These are phyloP conservation scores for Brachypterus glaber DNA, from an alignment of 2,888 invertebrate genomes.

Conservation along the genomic window DNA sequence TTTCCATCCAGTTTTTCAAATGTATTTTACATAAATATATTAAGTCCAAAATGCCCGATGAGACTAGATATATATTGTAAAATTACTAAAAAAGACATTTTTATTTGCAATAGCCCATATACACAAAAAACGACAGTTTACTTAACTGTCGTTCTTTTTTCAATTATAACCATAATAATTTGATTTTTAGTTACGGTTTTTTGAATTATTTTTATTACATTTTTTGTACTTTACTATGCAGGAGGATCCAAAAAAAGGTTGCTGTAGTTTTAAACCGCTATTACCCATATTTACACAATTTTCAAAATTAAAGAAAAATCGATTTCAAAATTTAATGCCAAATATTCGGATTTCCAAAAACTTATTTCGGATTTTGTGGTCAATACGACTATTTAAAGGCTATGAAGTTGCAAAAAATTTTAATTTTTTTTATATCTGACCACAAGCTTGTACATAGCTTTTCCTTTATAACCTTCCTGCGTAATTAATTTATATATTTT, in stretches of 20 bases:
- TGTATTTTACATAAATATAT: slow-evolving; percentile 43
- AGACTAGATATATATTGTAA: slow-evolving; percentile 43
- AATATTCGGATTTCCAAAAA: too few species aligned
- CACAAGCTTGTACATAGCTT: too few species aligned
- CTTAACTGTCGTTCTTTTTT: slow-evolving; percentile 29
- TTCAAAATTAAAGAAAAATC: slow-evolving; percentile 1
- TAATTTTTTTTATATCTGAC: too few species aligned
- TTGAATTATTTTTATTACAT: slow-evolving; percentile 20
- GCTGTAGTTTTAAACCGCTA: slow-evolving; percentile 12
- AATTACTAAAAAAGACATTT: slow-evolving; percentile 38
- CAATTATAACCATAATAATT: slow-evolving; percentile 32
- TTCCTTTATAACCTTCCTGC: too few species aligned
- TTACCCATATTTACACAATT: neutral
- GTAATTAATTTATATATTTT: too few species aligned
- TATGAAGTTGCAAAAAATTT: too few species aligned
- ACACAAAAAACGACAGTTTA: slow-evolving; percentile 26
- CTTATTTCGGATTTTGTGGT: too few species aligned
- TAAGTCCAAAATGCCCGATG: slow-evolving; percentile 41
- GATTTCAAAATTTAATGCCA: too few species aligned
- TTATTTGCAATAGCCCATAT: slow-evolving; percentile 42
- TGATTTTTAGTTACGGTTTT: slow-evolving; percentile 30
- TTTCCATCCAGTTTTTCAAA: too few species aligned
- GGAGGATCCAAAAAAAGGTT: slow-evolving; percentile 30
- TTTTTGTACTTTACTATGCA: slow-evolving; percentile 20
- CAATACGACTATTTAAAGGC: too few species aligned